Base-by-base conservation (phyloP, 2,797 vertebrate species). In the Schizopygopsis malacanthus region DNA sequence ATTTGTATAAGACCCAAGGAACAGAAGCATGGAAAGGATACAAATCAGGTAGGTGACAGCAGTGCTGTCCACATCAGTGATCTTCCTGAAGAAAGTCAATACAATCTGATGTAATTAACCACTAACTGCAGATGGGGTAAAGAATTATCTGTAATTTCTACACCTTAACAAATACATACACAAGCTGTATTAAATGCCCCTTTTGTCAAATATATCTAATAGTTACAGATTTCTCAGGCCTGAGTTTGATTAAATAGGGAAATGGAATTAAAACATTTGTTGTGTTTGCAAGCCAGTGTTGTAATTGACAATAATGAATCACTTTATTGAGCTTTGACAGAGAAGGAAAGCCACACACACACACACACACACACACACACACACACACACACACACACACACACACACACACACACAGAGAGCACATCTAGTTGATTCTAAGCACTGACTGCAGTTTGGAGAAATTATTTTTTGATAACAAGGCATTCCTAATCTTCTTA, bases 401-500 rank as follows among this genome's bases (percentile, higher is more conserved):
- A 33, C 33, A 33, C 33, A 33, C 33, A 33, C 33, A 33, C 33
- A 33, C 33, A 33, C 33, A 33, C 2, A 33, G 0, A 33, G 2
- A 33, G 72, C 77, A 22, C 83, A 85, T 84, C 59, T 85, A 84
- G 37, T 85, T 87, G 70, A 85, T 82, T 76, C 25, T 45, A 18
- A 86, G 82, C 16, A 15, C 65, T 85, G 79, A 45, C 79, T 82
- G 33, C 54, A 67, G 77, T 90, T 87, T 85, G 81, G 28, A 70
- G 13, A 87, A 86, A 79, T 41, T 7, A 79, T 86, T 89, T 85
- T 82, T 81, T 82, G 88, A 79, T 81, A 87, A 86, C 59, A 71
- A 84, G 72, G 79, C 84, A 65, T 84, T 78, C 54, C 50, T 88
- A 87, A 87, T 87, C 84, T 87, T 70, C 61, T 89, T 87, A 78